Evolutionary conservation across 1,140 invertebrate genomes (phyloP), one percentile per base, ranked within the genome.

Genomic region (Musca domestica): DNA sequence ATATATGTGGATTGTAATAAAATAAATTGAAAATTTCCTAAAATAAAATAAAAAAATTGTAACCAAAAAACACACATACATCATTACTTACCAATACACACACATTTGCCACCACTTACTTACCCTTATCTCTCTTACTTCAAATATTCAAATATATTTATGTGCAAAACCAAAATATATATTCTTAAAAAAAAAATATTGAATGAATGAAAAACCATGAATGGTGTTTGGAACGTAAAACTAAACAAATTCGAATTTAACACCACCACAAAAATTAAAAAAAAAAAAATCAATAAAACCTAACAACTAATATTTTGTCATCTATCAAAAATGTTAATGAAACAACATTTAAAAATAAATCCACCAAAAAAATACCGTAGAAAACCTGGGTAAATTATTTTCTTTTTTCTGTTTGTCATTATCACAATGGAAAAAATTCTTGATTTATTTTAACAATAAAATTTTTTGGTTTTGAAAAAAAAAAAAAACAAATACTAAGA

Each of bases 371-470:
- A 70, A 70, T 67, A 64, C 64, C 66, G 69, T 70, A 70, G 69
- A 70, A 70, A 70, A 70, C 66, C 67, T 70, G 63, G 69, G 69
- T 70, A 70, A 70, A 70, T 70, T 67, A 70, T 61, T n/a, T 61
- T 19, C 48, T 10, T 61, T 58, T 30, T 27, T 58, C 34, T 2
- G 34, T 14, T 10, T 51, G 48, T 25, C 15, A 25, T 23, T 48
- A 41, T 46, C 14, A 41, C 17, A 41, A 58, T 58, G 19, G 23
- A 22, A 23, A 61, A 61, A 64, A n/a, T 41, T 34, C 17, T 19
- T 41, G 12, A 66, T 19, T 25, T 66, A 27, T 66, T 17, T 41
- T 64, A 17, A 17, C 3, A 27, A 7, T 22, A 64, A 23, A 64
- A 64, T 17, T 51, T 66, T 58, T 58, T 17, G n/a, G 15, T 23